Conservation (phyloP, 2,888 invertebrate species). For the Mongoloraphidia duomilia region DNA sequence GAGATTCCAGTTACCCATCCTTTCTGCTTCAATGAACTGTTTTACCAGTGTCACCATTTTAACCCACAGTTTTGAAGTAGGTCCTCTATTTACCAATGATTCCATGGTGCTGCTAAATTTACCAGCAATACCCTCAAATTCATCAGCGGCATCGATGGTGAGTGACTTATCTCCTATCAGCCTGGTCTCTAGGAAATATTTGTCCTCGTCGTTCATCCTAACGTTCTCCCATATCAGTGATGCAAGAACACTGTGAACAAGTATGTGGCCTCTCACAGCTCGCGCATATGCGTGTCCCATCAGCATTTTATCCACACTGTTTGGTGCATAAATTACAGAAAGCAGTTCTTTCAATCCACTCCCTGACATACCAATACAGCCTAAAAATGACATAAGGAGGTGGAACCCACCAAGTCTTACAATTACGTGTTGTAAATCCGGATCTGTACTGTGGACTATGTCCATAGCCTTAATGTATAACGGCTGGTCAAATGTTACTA, state of each 20-base stretch:
- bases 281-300: conserved; percentile 2
- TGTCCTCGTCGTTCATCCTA: too few relatives aligned
- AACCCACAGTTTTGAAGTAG: conserved; percentile 4
- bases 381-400: conserved; percentile 3
- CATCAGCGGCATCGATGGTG: too few relatives aligned
- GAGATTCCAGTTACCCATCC: conserved; percentile 16
- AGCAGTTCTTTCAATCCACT: conserved; percentile 5
- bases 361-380: conserved; percentile 6
- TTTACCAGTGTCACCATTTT: conserved; percentile 16
- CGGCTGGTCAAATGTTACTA: background rate
- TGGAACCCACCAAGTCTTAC: background rate
- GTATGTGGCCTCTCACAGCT: conserved; percentile 3
- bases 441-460: background rate
- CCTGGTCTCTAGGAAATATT: too few relatives aligned
- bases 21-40: conserved; percentile 18
- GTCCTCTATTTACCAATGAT: conserved; percentile 8
- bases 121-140: too few relatives aligned
- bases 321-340: conserved; percentile 2
- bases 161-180: too few relatives aligned
- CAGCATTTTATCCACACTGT: conserved; percentile 6
- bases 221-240: too few relatives aligned
- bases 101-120: too few relatives aligned
- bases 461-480: background rate
- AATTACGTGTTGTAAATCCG: background rate
- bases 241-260: too few relatives aligned